Base-by-base conservation (phyloP, 2,113 vertebrate species). In the Rhinoptilus africanus region DNA sequence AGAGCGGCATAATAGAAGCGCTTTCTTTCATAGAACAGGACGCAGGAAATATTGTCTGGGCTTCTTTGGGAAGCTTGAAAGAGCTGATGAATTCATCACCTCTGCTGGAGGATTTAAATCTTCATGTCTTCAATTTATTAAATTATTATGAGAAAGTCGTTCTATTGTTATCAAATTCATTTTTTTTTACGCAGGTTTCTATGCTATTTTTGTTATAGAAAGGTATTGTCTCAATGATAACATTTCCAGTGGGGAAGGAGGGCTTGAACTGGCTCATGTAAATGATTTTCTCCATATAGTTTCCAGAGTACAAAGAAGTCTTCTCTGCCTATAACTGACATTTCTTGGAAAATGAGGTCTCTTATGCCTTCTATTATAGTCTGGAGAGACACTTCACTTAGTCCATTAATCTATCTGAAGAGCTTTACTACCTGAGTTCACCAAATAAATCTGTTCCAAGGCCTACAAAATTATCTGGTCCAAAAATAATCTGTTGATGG, bases 381-480 rank as follows among this genome's bases (percentile, higher is more conserved):
- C 90, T 93, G 67, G 79, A 97, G 81, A 97, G 91, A 88, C 85
- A 76, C 96, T 97, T 95, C 89, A 87, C 54, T 94, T 93, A 90
- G 78, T 80, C 54, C 51, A 88, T 96, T 97, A 95, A 94, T 97
- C 93, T 72, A 10, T 51, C 84, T 79, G 85, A 80, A 94, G 91
- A 93, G 72, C 77, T 83, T 82, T 85, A 72, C 76, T 85, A 66
- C 64, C 62, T 21, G 30, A 85, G 66, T 96, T 97, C 92, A 76
- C 76, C 89, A 97, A 94, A 83, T 86, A 89, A 85, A 78, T 94
- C 82, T 92, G 35, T 81, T 92, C 35, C 23, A 92, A 89, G 66
- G n/a, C 67, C 84, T 45, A 77, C 59, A 68, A 39, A 84, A 79
- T 62, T 73, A 78, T 79, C 21, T 71, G 51, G 51, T 76, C 71